Evolutionary conservation across 2,888 invertebrate species (phyloP).

Genomic region (Orchesellides sinensis): DNA sequence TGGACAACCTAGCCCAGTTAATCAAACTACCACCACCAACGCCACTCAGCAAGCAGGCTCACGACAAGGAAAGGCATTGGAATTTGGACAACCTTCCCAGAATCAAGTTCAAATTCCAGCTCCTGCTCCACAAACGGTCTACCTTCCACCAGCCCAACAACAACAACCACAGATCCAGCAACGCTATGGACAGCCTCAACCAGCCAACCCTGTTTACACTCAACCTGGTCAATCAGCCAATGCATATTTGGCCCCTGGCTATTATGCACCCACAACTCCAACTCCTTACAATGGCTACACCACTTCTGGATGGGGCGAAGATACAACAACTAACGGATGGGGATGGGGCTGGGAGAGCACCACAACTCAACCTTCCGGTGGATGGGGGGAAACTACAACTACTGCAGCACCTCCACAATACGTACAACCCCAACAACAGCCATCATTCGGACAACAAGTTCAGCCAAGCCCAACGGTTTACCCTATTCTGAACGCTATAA

Average conservation of each 20-base stretch:
- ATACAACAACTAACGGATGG: constrained; percentile 4
- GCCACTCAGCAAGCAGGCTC: background rate
- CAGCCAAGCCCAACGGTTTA: constrained; percentile 22
- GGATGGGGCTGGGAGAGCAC: constrained; percentile 23
- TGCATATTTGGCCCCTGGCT: background rate
- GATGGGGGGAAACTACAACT: constrained; percentile 31
- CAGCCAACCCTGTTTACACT: background rate
- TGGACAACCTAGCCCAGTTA: constrained; percentile 25
- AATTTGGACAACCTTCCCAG: constrained; percentile 45
- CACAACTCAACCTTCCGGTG: background rate
- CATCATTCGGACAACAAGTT: background rate
- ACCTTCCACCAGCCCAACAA: constrained; percentile 5
- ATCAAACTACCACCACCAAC: background rate
- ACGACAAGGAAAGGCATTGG: constrained; percentile 39
- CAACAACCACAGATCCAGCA: constrained; percentile 17
- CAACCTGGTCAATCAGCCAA: background rate
- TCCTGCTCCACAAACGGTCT: constrained; percentile 18
- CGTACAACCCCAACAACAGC: constrained; percentile 25
- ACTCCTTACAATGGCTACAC: constrained; percentile 6
- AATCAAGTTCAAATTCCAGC: constrained; percentile 31
- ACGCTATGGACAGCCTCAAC: background rate
- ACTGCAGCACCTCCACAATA: constrained; percentile 3
- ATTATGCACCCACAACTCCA: constrained; percentile 1
- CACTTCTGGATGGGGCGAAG: constrained; percentile 10
- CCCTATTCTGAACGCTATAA: constrained; percentile 14